Evolutionary conservation across 2,113 vertebrate genomes (phyloP), one percentile per base, ranked within the genome.

Genomic region (Eurystomus gularis): DNA sequence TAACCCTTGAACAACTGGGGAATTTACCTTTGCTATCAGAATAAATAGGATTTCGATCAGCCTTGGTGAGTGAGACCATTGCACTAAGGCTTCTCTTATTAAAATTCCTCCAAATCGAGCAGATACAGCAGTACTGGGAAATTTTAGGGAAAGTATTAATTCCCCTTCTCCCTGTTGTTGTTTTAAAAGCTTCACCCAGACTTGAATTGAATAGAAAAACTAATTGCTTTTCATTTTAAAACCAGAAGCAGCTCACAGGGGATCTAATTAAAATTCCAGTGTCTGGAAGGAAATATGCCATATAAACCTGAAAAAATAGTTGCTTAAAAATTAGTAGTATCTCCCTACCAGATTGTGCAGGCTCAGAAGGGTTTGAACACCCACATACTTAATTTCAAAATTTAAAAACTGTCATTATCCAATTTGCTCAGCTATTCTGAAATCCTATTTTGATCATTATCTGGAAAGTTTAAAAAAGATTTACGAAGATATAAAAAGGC

Each of bases 241-340:
- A 80, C 78, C 86, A 64, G 84, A 92, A 94, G 81, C 44, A 82
- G 73, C 55, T 96, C 95, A 95, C 88, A 33, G 40, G 94, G 94
- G 97, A 96, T 69, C 94, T 73, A 92, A 97, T 97, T 97, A 97
- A 97, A 96, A 95, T 97, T 95, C 96, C 82, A 48, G 60, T 94
- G 89, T 94, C 93, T 96, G 90, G 66, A 71, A 93, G 85, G 86
- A 96, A 96, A 95, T 96, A 83, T 76, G 71, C 78, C 49, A 72
- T 89, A 79, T 57, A 97, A 90, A 82, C 81, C 81, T 65, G 75
- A 96, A 83, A 87, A 95, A 90, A 55, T 40, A 92, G 88, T 88
- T 90, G 35, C 73, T 95, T 42, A 93, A 87, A 72, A 93, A 86
- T 94, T 46, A 83, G 75, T 62, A 33, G 35, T 66, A 49, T 83